These are phyloP conservation scores for Synergus umbraculus DNA, from an alignment of 2,888 invertebrate genomes.

Conservation along the genomic window DNA sequence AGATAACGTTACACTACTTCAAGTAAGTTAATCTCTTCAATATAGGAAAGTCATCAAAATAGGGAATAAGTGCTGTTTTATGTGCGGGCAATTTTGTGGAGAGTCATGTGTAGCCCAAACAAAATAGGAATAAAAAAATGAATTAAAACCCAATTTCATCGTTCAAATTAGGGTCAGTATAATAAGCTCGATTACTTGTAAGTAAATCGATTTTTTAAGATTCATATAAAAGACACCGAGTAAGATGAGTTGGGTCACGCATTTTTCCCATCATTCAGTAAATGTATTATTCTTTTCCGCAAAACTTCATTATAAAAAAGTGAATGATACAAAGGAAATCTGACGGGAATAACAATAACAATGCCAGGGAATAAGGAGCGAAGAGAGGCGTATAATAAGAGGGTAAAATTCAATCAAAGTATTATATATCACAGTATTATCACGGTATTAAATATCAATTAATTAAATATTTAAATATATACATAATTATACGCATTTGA, in stretches of 20 bases:
- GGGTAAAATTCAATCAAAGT: not conserved
- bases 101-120: not conserved
- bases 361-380: not conserved
- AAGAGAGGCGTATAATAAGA: not conserved
- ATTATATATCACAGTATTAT: no score
- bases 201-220: not conserved
- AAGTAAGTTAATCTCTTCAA: conserved; percentile 54
- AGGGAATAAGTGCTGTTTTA: not conserved
- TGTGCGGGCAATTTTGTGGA: not conserved
- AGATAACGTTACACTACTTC: conserved; percentile 66
- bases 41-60: not conserved
- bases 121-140: no score
- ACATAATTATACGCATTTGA: not conserved
- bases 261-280: conserved; percentile 1
- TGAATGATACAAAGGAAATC: conserved; percentile 8
- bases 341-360: conserved; percentile 12
- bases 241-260: conserved; percentile 28
- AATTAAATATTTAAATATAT: no score
- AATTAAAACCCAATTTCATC: no score
- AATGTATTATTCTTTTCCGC: conserved; percentile 26
- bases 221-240: conserved; percentile 10
- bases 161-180: no score
- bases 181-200: not conserved
- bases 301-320: conserved; percentile 9
- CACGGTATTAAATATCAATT: no score